A percentile compares a stretch with the other conserved stretches of the same genome.
phyloP scores from a whole-genome alignment of 2,113 vertebrate species.

The Elgaria multicarinata region DNA sequence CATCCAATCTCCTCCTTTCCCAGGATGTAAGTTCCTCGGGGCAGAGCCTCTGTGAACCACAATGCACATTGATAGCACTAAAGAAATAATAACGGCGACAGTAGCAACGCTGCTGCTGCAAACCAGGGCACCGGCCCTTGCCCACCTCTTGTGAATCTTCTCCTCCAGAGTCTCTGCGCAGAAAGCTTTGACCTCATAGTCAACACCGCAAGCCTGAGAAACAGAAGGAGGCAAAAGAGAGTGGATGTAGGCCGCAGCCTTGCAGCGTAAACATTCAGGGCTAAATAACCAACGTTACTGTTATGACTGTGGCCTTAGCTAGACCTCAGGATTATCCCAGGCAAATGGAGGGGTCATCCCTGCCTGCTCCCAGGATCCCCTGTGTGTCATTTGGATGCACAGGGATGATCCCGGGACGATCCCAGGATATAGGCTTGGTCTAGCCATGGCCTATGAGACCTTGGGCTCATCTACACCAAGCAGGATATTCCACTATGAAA shows the following conservation, averaged over 20 bases:
- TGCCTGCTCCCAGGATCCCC: too few relatives aligned
- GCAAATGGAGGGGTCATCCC: too few relatives aligned
- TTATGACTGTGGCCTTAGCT: too few relatives aligned
- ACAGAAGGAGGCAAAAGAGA: not conserved
- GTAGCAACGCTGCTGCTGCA: not conserved
- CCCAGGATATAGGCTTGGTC: too few relatives aligned
- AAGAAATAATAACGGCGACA: not conserved
- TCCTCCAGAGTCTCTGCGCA: constrained; percentile 93
- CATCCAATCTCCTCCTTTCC: too few relatives aligned
- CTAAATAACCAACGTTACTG: not conserved
- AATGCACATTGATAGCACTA: not conserved
- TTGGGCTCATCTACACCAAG: too few relatives aligned
- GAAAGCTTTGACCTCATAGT: constrained; percentile 97
- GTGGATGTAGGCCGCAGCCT: rapidly evolving
- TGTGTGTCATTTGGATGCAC: too few relatives aligned
- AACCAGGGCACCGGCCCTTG: rapidly evolving
- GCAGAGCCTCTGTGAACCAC: not conserved
- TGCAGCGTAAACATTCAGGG: not conserved
- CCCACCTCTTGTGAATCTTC: constrained; percentile 95
- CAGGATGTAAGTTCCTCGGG: too few relatives aligned
- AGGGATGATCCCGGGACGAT: too few relatives aligned
- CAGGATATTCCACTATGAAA: too few relatives aligned
- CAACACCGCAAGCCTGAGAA: constrained; percentile 93
- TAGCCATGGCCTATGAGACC: too few relatives aligned
- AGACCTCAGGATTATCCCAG: too few relatives aligned